Evolutionary conservation across 2,797 vertebrate species (phyloP), one percentile per base, ranked within the genome.

Genomic region (Galaxias olidus): DNA sequence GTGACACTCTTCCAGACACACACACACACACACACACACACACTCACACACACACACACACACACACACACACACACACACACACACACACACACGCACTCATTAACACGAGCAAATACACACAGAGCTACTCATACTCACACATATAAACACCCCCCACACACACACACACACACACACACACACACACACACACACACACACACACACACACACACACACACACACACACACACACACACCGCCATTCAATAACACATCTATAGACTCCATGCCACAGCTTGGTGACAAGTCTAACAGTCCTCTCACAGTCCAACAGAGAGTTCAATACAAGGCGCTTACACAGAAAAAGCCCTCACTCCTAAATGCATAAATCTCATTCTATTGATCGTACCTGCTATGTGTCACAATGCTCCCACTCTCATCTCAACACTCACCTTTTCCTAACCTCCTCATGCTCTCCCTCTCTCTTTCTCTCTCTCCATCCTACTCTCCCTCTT

Each of bases 361-460:
- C 43, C 76, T 82, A 84, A 88, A 85, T 75, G 70, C 74, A 83
- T 76, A 68, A 49, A 4, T 84, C 77, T 74, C 59, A 80, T 74
- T 61, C 65, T 17, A 87, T 80, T 0, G 74, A 83, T 86, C 82
- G 79, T 72, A 65, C 8, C 10, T 67, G 46, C 62, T 69, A 64
- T 56, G 61, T 57, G 7, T 42, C 4, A 8, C 10, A 71, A 72
- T 30, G 30, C 68, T 67, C 69, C 49, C 68, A 10, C 61, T 11
- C 73, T 49, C 30, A 30, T 30, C 30, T 30, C 30, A 20, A 11
- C 13, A 30, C 30, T 30, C 30, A 30, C 30, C 30, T 30, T 6
- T 30, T 30, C 30, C 30, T 30, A 30, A 30, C 30, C 30, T 30
- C 30, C 59, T n/a, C n/a, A n/a, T n/a, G n/a, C n/a, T n/a, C n/a